Evolutionary conservation across 2,888 invertebrate species (phyloP), one percentile per base, ranked within the genome.

Genomic region (Melipona beecheii): DNA sequence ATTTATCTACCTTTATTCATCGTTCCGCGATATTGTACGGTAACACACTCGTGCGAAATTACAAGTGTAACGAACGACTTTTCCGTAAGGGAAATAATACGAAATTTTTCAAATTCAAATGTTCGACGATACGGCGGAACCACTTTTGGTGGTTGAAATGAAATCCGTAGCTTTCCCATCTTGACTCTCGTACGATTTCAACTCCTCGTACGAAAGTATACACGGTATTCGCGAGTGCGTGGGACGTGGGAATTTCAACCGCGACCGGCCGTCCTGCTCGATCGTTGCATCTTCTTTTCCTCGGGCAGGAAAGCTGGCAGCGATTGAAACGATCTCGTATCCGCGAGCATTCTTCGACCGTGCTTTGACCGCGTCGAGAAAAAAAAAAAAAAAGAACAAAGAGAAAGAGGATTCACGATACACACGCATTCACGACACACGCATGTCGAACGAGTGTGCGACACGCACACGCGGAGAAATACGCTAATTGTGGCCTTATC

Each of bases 401-500:
- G 43, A 43, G 43, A 43, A 43, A 9, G 43, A 9, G 43, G 43
- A 43, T 43, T 43, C 43, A 43, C 9, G 4, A 36, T 68, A 43
- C 71, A 80, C 62, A 77, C 74, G 76, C 79, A 82, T 81, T 58
- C 54, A 85, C 84, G 43, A 43, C 0, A 80, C 84, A 75, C 83
- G 73, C 54, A 78, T 68, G 69, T 64, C 52, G 64, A 72, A 78
- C 75, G 78, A 79, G 83, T 86, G 88, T 83, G 87, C 86, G 81
- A 58, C 66, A 87, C 85, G 87, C 88, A 87, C 82, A 86, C 87
- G 81, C 83, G 85, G 78, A 83, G 64, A n/a, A 54, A 77, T 80
- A 87, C 85, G 85, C 84, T 88, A 87, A 89, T 88, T 89, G 92
- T 92, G 93, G 92, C 92, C 93, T 93, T 93, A 92, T 91, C 87